Percentiles rank a stretch among this genome's conserved stretches.
phyloP scores from a whole-genome alignment of 2,888 invertebrate species.

The Acanthosepion lycidas region DNA sequence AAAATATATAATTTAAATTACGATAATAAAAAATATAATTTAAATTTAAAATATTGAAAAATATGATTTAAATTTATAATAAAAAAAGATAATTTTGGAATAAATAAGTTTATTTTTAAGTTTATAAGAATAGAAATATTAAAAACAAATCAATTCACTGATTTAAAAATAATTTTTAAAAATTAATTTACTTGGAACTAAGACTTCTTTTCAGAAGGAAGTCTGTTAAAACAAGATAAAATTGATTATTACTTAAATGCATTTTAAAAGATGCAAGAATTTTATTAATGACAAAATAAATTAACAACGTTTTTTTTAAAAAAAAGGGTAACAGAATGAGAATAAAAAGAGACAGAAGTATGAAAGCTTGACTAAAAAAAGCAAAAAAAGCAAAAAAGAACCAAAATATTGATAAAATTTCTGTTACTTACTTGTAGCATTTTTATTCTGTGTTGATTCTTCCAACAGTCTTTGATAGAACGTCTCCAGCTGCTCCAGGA shows the following conservation, averaged over 20 bases:
- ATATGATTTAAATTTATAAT: not conserved
- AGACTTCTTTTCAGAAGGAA: not conserved
- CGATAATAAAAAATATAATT: not conserved
- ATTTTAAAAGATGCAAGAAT: not conserved
- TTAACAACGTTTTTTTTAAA: not conserved
- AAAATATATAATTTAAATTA: not conserved
- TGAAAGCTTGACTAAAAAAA: not conserved
- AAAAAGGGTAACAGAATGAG: not conserved
- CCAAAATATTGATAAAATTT: constrained; percentile 24
- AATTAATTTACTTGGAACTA: not conserved
- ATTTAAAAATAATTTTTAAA: too few species aligned
- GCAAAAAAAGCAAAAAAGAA: not conserved
- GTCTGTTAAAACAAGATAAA: not conserved
- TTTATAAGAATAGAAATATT: too few species aligned
- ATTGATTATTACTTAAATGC: not conserved
- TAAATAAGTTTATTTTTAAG: too few species aligned
- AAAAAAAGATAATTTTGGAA: too few species aligned
- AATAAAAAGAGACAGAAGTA: not conserved
- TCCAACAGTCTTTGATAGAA: constrained; percentile 54
- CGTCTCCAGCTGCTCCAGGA: constrained; percentile 63
- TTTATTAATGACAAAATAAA: not conserved
- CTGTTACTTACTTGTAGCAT: constrained; percentile 44
- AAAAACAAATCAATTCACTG: too few species aligned
- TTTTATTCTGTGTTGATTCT: constrained; percentile 44
- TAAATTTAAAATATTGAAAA: not conserved